Base-by-base conservation (phyloP, 1,140 invertebrate species). In the Rhizoglyphus robini region DNA sequence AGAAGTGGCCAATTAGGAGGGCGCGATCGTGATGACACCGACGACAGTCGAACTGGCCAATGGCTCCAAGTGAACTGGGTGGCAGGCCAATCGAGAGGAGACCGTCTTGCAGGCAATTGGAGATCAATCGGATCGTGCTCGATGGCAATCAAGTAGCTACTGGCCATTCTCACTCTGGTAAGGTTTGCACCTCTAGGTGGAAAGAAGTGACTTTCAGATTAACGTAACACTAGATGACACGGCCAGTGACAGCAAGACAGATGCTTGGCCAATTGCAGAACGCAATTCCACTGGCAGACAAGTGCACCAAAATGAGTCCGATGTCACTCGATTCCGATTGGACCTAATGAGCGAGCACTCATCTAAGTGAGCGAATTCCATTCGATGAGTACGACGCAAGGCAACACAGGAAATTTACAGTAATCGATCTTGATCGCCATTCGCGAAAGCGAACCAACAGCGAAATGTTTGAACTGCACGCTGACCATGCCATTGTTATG, bases 1-100 rank as follows among this genome's bases (percentile, higher is more conserved):
- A 54, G 51, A 54, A 54, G 51, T 54, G 51, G 23, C 31, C 51
- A 54, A 54, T 54, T 54, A 54, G 31, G 51, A 54, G 51, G 51
- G 51, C 51, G 51, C 23, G 51, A 54, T 8, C 51, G 51, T 54
- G 51, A n/a, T n/a, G n/a, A n/a, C n/a, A 46, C 23, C n/a, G 41
- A 46, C 23, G 41, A 46, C 41, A 46, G n/a, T n/a, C n/a, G n/a
- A n/a, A n/a, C n/a, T n/a, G n/a, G n/a, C n/a, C n/a, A n/a, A n/a
- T n/a, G n/a, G n/a, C n/a, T n/a, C n/a, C n/a, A n/a, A n/a, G n/a
- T n/a, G n/a, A n/a, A n/a, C n/a, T n/a, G n/a, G n/a, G n/a, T n/a
- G n/a, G n/a, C n/a, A n/a, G n/a, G n/a, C n/a, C n/a, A n/a, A n/a
- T n/a, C n/a, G n/a, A n/a, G n/a, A n/a, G n/a, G n/a, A n/a, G n/a